phyloP scores from a whole-genome alignment of 1,140 invertebrate species.

The Dendroctonus ponderosae region DNA sequence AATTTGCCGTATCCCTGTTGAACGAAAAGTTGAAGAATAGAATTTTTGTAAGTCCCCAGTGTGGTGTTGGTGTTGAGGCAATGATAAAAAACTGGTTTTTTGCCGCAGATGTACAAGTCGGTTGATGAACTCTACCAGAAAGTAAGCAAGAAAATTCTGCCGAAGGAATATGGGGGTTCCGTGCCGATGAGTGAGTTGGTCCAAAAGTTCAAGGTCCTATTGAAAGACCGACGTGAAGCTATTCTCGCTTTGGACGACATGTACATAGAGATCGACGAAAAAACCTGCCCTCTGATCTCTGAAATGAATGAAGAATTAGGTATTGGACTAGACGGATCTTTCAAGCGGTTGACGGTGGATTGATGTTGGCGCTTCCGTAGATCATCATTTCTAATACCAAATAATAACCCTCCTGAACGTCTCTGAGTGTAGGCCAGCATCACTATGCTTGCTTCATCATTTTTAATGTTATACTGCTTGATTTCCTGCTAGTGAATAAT shows the following conservation, averaged over 20 bases:
- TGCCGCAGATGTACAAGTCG: slow-evolving; percentile 67
- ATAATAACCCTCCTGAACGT: no score
- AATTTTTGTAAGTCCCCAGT: slow-evolving; percentile 61
- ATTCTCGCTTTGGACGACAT: slow-evolving; percentile 77
- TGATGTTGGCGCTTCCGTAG: slow-evolving; percentile 49
- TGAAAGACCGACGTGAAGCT: slow-evolving; percentile 63
- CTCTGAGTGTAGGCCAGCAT: not conserved
- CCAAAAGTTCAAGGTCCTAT: slow-evolving; percentile 65
- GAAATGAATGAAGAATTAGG: slow-evolving; percentile 65
- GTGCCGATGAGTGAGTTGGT: slow-evolving; percentile 78
- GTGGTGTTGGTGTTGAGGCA: not conserved
- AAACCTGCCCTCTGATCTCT: slow-evolving; percentile 60
- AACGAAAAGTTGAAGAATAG: slow-evolving; percentile 78
- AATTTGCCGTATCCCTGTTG: slow-evolving; percentile 73
- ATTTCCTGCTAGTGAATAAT: not conserved
- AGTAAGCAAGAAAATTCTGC: slow-evolving; percentile 72
- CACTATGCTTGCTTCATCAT: not conserved
- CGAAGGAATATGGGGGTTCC: slow-evolving; percentile 82
- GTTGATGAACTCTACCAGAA: slow-evolving; percentile 67
- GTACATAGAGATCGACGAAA: slow-evolving; percentile 67
- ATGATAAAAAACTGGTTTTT: slow-evolving; percentile 6
- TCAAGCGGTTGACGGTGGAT: slow-evolving; percentile 79
- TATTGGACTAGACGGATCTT: slow-evolving; percentile 70
- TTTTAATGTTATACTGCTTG: not conserved
- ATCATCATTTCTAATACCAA: not conserved